phyloP scores from a whole-genome alignment of 2,888 invertebrate species.

The Dolomedes plantarius region DNA sequence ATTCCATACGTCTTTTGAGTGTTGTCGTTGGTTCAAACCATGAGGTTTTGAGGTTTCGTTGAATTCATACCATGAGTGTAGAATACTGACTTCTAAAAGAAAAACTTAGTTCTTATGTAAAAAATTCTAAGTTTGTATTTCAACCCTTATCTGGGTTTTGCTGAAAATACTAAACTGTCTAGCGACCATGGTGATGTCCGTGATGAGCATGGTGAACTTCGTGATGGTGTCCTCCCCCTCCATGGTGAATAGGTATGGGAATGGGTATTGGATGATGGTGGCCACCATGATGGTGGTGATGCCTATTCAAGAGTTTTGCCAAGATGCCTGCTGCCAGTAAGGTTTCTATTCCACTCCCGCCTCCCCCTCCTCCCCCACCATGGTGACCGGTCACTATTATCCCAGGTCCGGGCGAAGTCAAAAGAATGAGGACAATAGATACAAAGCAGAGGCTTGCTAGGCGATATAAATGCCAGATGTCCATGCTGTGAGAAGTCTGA shows the following conservation, averaged over 20 bases:
- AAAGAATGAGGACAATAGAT: not conserved
- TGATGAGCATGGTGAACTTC: conserved; percentile 14
- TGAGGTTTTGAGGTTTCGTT: no score
- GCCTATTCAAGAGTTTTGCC: conserved; percentile 37
- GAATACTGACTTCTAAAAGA: no score
- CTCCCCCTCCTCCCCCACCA: conserved; percentile 19
- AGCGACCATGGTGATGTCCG: conserved; percentile 31
- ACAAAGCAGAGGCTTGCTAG: not conserved
- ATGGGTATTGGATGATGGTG: conserved; percentile 53
- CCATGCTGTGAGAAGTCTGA: not conserved
- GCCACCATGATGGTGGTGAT: conserved; percentile 21
- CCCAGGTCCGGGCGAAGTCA: not conserved
- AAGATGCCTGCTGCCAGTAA: conserved; percentile 53
- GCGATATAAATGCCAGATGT: not conserved
- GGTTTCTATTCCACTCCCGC: conserved; percentile 35
- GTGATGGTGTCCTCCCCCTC: conserved; percentile 16
- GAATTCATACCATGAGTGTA: no score
- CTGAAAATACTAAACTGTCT: no score
- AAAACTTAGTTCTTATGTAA: no score
- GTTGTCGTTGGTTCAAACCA: no score
- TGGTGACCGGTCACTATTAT: not conserved
- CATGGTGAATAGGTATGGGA: conserved; percentile 43
- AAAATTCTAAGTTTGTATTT: no score
- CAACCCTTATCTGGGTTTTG: no score
- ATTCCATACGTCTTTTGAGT: no score